Base-by-base conservation (phyloP, 2,888 invertebrate species). In the Drosophila quinaria region DNA sequence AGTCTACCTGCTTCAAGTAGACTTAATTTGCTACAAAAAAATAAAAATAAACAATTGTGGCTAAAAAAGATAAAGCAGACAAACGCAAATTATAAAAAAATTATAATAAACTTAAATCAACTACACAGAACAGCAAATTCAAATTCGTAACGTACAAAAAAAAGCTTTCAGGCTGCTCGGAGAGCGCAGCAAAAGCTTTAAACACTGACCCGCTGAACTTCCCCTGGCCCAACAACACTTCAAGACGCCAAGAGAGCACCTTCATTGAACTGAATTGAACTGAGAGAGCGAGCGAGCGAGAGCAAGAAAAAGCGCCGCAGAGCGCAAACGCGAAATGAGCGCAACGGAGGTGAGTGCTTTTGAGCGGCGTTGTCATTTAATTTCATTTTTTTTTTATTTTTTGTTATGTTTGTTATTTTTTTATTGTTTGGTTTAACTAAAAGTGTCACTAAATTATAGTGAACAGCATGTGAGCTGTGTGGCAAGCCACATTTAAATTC, bases 291-390 rank as follows among this genome's bases (percentile, higher is more conserved):
- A 49, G 66, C 33, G n/a, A 22, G 11, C 3, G 22, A 44, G 54
- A 19, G 22, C 11, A 31, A 25, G 25, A 25, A 11, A 39, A 11
- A 4, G 15, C 47, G 37, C 8, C 37, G 17, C 37, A 33, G 44
- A 65, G 71, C 51, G 67, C 78, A 80, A 35, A 41, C 17, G 46
- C 13, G 25, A 66, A 46, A 80, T 87, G 88, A 80, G 86, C 49
- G 65, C 37, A n/a, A 9, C 61, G 33, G 80, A 82, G 88, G 86
- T 82, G 62, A 81, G 87, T 85, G 61, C 22, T 31, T 50, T 37
- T 37, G 15, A 35, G 56, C 62, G 37, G 25, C 37, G 39, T 55
- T 25, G 25, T 25, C 25, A 25, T 25, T 25, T 25, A 25, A 5
- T 25, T 25, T 22, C 41, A 13, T 19, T 41, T 56, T 22, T 25